phyloP scores from a whole-genome alignment of 64 coral and sea anemone species.

The Actinia equina region DNA sequence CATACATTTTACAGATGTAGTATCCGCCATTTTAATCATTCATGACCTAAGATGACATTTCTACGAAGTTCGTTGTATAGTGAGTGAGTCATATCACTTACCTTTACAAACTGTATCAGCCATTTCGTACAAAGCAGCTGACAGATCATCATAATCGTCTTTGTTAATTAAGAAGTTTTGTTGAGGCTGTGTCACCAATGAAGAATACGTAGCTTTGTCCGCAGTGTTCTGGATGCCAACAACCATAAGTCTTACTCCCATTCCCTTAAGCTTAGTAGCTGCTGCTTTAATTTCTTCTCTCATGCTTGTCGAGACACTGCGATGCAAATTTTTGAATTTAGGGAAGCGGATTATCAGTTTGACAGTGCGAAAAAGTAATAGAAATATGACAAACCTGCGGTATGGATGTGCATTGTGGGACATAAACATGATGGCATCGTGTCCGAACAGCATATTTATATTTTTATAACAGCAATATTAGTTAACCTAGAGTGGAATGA shows the following conservation, averaged over 20 bases:
- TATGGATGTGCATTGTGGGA: too few relatives aligned
- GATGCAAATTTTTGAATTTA: neutral
- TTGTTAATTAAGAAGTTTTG: slow-evolving; percentile 22
- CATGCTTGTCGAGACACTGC: slow-evolving; percentile 8
- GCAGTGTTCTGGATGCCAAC: slow-evolving; percentile 23
- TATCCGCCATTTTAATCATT: too few relatives aligned
- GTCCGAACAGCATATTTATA: too few relatives aligned
- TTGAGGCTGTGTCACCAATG: slow-evolving; percentile 25
- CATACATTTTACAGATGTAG: too few relatives aligned
- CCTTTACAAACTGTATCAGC: slow-evolving; percentile 18
- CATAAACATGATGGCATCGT: too few relatives aligned
- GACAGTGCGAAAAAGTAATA: too few relatives aligned
- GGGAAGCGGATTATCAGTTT: too few relatives aligned
- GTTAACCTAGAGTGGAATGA: too few relatives aligned
- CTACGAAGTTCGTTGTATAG: too few relatives aligned
- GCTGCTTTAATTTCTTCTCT: slow-evolving; percentile 9
- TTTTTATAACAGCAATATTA: too few relatives aligned
- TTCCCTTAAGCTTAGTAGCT: slow-evolving; percentile 31
- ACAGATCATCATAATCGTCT: slow-evolving; percentile 5
- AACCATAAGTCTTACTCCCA: slow-evolving; percentile 35
- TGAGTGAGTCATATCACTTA: neutral
- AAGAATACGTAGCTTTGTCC: neutral
- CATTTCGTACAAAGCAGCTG: slow-evolving; percentile 1
- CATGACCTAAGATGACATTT: too few relatives aligned
- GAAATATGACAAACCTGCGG: too few relatives aligned